Evolutionary conservation across 2,888 invertebrate genomes (phyloP).

Genomic region (Aspidapion aeneum): DNA sequence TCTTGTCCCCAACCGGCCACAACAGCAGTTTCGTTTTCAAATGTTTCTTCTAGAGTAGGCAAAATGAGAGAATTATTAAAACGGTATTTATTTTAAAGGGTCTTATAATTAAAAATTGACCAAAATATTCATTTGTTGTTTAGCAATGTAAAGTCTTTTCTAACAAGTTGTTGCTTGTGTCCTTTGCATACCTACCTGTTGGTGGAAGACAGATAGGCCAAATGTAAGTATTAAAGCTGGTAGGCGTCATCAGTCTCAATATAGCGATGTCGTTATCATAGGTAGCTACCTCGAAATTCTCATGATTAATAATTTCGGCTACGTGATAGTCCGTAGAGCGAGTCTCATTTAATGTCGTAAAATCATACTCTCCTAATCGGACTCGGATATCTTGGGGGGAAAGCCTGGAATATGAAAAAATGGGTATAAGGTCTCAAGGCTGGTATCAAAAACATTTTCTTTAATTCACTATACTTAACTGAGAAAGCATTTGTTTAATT

Average conservation of each 20-base stretch:
- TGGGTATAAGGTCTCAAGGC: background rate
- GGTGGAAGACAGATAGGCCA: constrained; percentile 85
- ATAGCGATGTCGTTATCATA: constrained; percentile 79
- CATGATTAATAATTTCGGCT: constrained; percentile 61
- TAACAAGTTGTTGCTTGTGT: no score
- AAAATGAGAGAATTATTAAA: no score
- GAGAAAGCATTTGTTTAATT: no score
- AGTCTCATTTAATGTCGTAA: constrained; percentile 62
- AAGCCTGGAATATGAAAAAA: constrained; percentile 48
- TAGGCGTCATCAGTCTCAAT: constrained; percentile 61
- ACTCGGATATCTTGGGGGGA: constrained; percentile 60
- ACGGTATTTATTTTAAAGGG: no score
- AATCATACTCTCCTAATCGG: constrained; percentile 80
- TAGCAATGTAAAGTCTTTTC: no score
- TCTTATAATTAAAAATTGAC: no score
- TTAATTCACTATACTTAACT: background rate
- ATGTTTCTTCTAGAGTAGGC: constrained; percentile 11
- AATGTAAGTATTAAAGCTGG: constrained; percentile 72
- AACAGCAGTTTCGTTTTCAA: constrained; percentile 51
- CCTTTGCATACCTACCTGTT: constrained; percentile 21
- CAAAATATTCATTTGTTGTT: no score
- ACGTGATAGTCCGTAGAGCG: constrained; percentile 68
- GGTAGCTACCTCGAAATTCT: constrained; percentile 61
- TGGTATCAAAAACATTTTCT: background rate
- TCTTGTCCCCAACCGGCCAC: constrained; percentile 80